A percentile compares a stretch with the other conserved stretches of the same genome.
Evolutionary conservation across 2,888 invertebrate genomes (phyloP).

Genomic region (Drosophila merina): DNA sequence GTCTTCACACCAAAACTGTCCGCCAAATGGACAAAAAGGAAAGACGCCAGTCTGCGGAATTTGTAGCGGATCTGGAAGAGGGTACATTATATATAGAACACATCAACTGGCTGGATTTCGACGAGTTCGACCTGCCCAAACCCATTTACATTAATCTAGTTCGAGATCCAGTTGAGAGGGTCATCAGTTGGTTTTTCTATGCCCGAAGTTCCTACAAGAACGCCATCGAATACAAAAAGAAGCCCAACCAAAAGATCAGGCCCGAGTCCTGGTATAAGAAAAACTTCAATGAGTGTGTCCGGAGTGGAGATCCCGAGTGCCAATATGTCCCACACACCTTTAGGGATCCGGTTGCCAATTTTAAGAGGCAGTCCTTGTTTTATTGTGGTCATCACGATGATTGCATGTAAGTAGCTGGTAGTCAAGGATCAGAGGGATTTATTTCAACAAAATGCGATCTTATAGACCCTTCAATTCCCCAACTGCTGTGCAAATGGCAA

Average conservation of each 20-base stretch:
- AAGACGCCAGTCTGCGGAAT: constrained; percentile 51
- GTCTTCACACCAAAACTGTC: constrained; percentile 20
- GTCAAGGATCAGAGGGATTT: not conserved
- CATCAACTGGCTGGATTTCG: constrained; percentile 92
- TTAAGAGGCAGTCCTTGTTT: constrained; percentile 92
- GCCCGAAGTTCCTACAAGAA: constrained; percentile 85
- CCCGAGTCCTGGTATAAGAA: constrained; percentile 81
- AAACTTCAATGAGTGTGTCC: constrained; percentile 94
- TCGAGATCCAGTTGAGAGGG: constrained; percentile 93
- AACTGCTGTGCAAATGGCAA: constrained; percentile 92
- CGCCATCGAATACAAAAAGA: constrained; percentile 90
- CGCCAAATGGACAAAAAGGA: constrained; percentile 40
- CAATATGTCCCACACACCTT: constrained; percentile 87
- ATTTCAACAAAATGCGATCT: constrained; percentile 11
- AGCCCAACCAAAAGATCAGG: constrained; percentile 87
- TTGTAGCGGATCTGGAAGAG: constrained; percentile 88
- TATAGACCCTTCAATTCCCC: constrained; percentile 90
- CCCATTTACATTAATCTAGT: constrained; percentile 93
- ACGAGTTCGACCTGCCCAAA: constrained; percentile 90
- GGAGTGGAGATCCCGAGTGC: constrained; percentile 92
- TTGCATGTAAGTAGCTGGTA: constrained; percentile 87
- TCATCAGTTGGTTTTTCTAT: constrained; percentile 96
- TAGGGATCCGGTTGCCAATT: constrained; percentile 90
- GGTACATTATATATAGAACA: constrained; percentile 94
- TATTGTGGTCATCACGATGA: constrained; percentile 94